These are phyloP conservation scores for Nilaparvata lugens DNA, from an alignment of 1,140 invertebrate genomes.

Conservation along the genomic window DNA sequence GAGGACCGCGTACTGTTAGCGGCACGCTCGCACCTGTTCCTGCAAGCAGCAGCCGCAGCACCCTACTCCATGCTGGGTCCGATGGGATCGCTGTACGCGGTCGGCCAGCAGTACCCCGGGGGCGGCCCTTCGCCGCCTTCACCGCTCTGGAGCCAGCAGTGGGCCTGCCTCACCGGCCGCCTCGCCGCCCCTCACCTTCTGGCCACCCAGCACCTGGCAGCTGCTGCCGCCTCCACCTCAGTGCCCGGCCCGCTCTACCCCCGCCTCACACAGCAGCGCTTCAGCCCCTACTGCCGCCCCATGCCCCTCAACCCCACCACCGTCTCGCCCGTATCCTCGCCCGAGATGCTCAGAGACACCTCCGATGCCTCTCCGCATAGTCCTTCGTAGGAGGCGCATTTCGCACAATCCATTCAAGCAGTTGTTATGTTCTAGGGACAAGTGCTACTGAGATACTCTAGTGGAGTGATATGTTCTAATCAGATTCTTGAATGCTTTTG, in stretches of 20 bases:
- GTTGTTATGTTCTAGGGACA: too few species aligned
- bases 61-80: constrained; percentile 18
- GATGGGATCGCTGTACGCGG: constrained; percentile 19
- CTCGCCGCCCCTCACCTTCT: background rate
- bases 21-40: constrained; percentile 37
- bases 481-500: too few species aligned
- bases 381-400: background rate
- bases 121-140: constrained; percentile 4
- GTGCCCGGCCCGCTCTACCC: constrained; percentile 17
- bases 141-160: background rate
- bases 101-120: constrained; percentile 15
- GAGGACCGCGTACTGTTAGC: constrained; percentile 50
- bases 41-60: constrained; percentile 28
- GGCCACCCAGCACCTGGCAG: constrained; percentile 9
- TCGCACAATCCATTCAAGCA: too few species aligned
- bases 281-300: constrained; percentile 16
- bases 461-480: too few species aligned
- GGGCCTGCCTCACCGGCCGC: constrained; percentile 15
- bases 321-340: constrained; percentile 16
- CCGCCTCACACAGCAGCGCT: constrained; percentile 13
- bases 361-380: constrained; percentile 12
- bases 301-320: constrained; percentile 8
- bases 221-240: constrained; percentile 8
- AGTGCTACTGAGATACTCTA: too few species aligned
- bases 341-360: constrained; percentile 15